These are phyloP conservation scores for Selenia dentaria DNA, from an alignment of 2,888 invertebrate genomes.

Conservation along the genomic window DNA sequence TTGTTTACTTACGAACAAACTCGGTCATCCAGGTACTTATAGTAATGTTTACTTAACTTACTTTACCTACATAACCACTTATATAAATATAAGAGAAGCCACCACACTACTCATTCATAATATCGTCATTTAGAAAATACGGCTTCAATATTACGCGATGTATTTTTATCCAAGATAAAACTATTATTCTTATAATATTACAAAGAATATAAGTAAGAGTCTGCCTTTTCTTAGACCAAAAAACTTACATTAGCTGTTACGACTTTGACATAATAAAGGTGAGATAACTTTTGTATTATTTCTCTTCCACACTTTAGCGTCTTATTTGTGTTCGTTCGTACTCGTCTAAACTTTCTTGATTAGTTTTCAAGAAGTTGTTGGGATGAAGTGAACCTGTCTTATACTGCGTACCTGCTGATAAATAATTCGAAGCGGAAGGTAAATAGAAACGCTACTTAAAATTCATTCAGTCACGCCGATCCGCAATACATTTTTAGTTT, in stretches of 20 bases:
- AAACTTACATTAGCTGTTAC: conserved; percentile 21
- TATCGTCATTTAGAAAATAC: no score
- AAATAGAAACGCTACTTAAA: conserved; percentile 36
- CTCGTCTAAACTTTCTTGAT: conserved; percentile 36
- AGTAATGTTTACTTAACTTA: no score
- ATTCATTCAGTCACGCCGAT: conserved; percentile 35
- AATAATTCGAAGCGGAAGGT: conserved; percentile 35
- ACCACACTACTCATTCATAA: no score
- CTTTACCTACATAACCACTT: no score
- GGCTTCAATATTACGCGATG: no score
- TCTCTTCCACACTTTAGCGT: conserved; percentile 30
- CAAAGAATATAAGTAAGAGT: no score
- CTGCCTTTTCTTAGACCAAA: conserved; percentile 7
- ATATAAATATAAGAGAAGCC: no score
- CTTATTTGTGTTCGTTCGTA: conserved; percentile 36
- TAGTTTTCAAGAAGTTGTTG: conserved; percentile 36
- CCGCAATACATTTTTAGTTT: conserved; percentile 36
- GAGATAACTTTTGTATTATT: conserved; percentile 31
- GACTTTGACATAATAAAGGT: conserved; percentile 29
- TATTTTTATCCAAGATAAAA: no score
- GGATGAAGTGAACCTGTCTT: conserved; percentile 33
- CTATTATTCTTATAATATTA: no score
- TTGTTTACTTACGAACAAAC: no score
- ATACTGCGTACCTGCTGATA: conserved; percentile 30
- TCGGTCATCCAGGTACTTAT: no score